These are phyloP conservation scores for Fundulus diaphanus DNA, from an alignment of 2,797 vertebrate species.

Conservation along the genomic window DNA sequence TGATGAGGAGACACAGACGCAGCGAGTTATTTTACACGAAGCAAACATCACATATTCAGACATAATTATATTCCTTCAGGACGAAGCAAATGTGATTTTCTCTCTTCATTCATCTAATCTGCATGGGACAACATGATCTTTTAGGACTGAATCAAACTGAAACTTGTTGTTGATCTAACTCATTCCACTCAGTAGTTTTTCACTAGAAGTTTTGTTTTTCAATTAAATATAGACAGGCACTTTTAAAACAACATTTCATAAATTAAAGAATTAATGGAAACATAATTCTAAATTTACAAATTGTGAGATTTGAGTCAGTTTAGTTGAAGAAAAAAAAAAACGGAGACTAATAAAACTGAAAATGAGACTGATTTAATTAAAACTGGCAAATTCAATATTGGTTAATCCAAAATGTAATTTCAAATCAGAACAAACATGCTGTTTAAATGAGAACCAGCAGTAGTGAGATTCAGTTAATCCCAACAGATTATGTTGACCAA, in stretches of 20 bases:
- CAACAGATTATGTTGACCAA: background rate
- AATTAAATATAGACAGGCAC: background rate
- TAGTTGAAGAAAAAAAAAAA: background rate
- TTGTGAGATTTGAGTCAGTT: background rate
- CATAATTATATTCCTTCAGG: background rate
- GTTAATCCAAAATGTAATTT: background rate
- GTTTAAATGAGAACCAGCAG: background rate
- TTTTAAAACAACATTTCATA: background rate
- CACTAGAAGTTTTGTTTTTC: background rate
- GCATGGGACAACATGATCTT: background rate
- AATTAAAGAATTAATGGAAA: background rate
- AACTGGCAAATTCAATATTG: background rate
- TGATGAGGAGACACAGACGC: constrained; percentile 55
- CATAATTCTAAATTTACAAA: background rate
- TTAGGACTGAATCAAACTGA: background rate
- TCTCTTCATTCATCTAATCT: background rate
- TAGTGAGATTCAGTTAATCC: background rate
- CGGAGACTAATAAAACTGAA: background rate
- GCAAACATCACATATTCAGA: background rate
- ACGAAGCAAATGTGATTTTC: background rate
- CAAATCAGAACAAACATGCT: background rate
- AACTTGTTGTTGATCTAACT: background rate
- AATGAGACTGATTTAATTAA: background rate
- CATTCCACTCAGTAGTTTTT: too few relatives aligned
- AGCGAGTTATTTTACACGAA: constrained; percentile 17